Percentiles rank a stretch among this genome's conserved stretches.
phyloP scores from a whole-genome alignment of 2,888 invertebrate genomes.

The Drosophila niveifrons region DNA sequence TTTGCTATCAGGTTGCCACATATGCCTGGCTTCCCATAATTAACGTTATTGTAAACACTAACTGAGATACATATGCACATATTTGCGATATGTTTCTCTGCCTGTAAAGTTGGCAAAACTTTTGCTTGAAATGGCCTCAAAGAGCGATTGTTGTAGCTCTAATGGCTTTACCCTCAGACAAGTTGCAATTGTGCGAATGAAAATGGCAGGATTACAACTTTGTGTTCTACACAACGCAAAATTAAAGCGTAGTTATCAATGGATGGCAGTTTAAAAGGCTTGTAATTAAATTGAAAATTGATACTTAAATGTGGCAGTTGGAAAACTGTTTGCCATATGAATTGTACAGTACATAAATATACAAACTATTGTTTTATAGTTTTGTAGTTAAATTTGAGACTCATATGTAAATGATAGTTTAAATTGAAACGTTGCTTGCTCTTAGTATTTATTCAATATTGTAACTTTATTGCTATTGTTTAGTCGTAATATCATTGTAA shows the following conservation, averaged over 20 bases:
- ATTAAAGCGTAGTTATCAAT: neutral
- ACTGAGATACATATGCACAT: conserved; percentile 29
- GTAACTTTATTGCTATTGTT: no score
- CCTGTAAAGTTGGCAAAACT: conserved; percentile 56
- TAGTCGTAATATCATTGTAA: no score
- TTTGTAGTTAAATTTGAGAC: no score
- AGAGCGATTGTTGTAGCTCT: neutral
- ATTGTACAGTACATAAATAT: no score
- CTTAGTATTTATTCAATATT: no score
- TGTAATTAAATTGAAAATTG: neutral
- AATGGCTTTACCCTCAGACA: conserved; percentile 11
- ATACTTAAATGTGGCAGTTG: neutral
- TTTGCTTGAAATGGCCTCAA: conserved; percentile 15
- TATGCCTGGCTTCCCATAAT: conserved; percentile 70
- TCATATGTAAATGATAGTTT: no score
- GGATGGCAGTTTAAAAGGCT: neutral
- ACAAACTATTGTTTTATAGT: no score
- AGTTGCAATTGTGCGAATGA: conserved; percentile 33
- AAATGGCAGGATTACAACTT: conserved; percentile 10
- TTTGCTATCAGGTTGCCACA: conserved; percentile 58
- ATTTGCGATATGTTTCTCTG: conserved; percentile 11
- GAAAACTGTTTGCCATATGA: neutral
- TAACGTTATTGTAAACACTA: conserved; percentile 64
- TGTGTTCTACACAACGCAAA: conserved; percentile 17
- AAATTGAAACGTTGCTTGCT: no score